phyloP scores from a whole-genome alignment of 2,888 invertebrate genomes.

The Rhagophthalmus giganteus region DNA sequence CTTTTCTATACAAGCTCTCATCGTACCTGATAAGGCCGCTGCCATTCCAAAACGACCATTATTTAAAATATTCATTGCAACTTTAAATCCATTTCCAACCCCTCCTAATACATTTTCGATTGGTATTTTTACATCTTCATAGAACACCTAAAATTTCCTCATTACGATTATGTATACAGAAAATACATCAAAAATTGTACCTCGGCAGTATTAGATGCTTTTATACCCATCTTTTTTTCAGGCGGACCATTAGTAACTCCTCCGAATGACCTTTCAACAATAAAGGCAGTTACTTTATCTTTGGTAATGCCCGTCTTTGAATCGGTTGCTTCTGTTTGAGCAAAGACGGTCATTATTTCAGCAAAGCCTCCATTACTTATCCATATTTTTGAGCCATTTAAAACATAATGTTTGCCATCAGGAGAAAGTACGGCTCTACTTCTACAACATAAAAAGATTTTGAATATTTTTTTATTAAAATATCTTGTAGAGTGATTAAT shows the following conservation, averaged over 20 bases:
- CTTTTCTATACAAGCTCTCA: slow-evolving; percentile 82
- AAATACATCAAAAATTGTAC: no score
- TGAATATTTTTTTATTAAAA: no score
- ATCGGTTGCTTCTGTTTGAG: slow-evolving; percentile 88
- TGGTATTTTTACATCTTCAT: slow-evolving; percentile 91
- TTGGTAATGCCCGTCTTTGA: no score
- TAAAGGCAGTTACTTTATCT: slow-evolving; percentile 89
- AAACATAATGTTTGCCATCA: slow-evolving; percentile 87
- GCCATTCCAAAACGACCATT: slow-evolving; percentile 99
- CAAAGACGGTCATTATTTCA: slow-evolving; percentile 97
- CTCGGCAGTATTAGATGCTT: slow-evolving; percentile 87
- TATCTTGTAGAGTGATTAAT: no score
- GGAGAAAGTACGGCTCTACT: slow-evolving; percentile 80
- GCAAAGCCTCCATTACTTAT: slow-evolving; percentile 95
- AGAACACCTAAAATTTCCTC: no score
- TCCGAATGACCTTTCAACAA: slow-evolving; percentile 92
- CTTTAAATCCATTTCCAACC: slow-evolving; percentile 90
- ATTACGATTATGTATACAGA: no score
- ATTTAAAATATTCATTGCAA: slow-evolving; percentile 98
- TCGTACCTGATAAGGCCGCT: slow-evolving; percentile 89
- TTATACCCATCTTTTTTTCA: slow-evolving; percentile 99
- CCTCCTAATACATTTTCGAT: slow-evolving; percentile 72
- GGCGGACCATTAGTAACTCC: slow-evolving; percentile 92
- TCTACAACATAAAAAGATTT: no score
- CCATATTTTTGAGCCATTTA: slow-evolving; percentile 99